Percentiles rank a stretch among this genome's conserved stretches.
Conservation (phyloP, 2,888 invertebrate genomes). For the Mesopsocus fuscifrons region DNA sequence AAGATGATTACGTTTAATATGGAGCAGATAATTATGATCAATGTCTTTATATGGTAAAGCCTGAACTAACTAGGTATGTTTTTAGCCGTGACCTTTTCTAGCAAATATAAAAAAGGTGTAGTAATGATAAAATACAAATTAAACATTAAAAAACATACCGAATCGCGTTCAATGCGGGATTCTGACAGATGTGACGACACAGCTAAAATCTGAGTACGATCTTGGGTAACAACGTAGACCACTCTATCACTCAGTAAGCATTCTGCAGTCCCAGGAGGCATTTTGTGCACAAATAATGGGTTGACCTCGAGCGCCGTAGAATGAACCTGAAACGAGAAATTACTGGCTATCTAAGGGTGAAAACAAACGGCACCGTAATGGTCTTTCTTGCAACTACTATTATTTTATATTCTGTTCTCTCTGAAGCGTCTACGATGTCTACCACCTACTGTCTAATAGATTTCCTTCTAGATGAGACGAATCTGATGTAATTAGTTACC, state of each 20-base stretch:
- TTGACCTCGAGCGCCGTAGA: constrained; percentile 39
- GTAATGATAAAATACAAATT: too few species aligned
- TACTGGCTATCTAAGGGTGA: not conserved
- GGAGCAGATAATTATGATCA: too few species aligned
- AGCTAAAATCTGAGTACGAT: constrained; percentile 28
- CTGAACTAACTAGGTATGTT: too few species aligned
- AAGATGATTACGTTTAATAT: too few species aligned
- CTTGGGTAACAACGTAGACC: constrained; percentile 37
- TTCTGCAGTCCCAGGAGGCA: constrained; percentile 38
- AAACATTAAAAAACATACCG: constrained; percentile 26
- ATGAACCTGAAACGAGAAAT: constrained; percentile 34
- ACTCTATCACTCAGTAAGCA: constrained; percentile 46
- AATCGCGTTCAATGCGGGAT: constrained; percentile 30
- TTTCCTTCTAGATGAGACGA: not conserved
- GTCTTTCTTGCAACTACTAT: too few species aligned
- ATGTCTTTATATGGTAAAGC: too few species aligned
- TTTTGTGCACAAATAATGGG: constrained; percentile 47
- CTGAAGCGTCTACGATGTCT: too few species aligned
- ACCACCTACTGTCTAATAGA: too few species aligned
- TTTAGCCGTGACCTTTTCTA: too few species aligned
- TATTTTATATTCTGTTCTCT: too few species aligned
- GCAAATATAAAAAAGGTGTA: too few species aligned
- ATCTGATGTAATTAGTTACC: constrained; percentile 23
- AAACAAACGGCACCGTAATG: too few species aligned
- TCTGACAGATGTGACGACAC: constrained; percentile 37